These are phyloP conservation scores for Cromileptes altivelis DNA, from an alignment of 2,113 vertebrate species.

Conservation along the genomic window DNA sequence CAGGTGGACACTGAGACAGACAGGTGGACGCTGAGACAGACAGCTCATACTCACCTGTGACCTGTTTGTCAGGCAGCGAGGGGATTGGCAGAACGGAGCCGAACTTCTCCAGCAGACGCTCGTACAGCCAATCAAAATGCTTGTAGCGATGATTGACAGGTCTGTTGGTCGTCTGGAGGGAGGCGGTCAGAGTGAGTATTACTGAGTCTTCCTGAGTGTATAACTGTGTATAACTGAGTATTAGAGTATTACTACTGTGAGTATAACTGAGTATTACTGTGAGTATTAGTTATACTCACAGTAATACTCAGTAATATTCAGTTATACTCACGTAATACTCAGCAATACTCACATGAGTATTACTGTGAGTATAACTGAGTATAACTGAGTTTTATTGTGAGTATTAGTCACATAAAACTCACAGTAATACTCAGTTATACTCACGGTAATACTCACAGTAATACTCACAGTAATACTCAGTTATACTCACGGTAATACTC, in stretches of 20 bases:
- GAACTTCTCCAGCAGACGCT: slow-evolving; percentile 94
- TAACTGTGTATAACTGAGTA: background rate
- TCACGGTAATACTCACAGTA: too few relatives aligned
- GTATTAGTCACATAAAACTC: too few relatives aligned
- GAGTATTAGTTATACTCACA: too few relatives aligned
- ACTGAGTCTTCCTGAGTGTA: background rate
- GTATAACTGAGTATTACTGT: background rate
- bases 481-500: too few relatives aligned
- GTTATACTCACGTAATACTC: too few relatives aligned
- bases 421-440: too few relatives aligned
- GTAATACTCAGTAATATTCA: background rate
- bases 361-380: too few relatives aligned
- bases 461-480: too few relatives aligned
- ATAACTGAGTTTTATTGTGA: too few relatives aligned
- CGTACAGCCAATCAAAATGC: slow-evolving; percentile 97
- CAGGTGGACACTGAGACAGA: background rate
- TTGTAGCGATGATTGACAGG: slow-evolving; percentile 97
- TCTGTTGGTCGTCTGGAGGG: slow-evolving; percentile 90
- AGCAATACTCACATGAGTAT: too few relatives aligned
- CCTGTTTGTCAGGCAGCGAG: slow-evolving; percentile 94
- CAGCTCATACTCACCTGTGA: slow-evolving; percentile 87
- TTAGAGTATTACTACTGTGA: background rate
- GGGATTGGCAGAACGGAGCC: slow-evolving; percentile 93
- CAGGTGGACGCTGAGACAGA: background rate
- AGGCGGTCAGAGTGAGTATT: background rate